Evolutionary conservation across 1,140 invertebrate species (phyloP).

Genomic region (Saccostrea echinata): DNA sequence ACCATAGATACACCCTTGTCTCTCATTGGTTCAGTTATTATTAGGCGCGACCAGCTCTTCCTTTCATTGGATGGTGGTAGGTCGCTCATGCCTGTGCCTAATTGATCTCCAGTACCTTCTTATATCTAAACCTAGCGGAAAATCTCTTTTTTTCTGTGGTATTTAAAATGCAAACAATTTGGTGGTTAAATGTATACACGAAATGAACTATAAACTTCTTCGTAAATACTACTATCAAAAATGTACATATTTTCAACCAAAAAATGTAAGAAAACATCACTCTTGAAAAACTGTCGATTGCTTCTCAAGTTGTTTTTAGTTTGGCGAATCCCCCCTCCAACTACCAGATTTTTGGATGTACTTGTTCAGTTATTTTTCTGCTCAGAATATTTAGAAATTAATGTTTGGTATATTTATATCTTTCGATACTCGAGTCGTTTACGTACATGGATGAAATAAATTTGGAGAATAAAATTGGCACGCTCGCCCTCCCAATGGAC

Average conservation of each 20-base stretch:
- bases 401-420: too few relatives aligned
- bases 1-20: conserved; percentile 6
- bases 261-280: not conserved
- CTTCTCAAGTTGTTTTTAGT: too few relatives aligned
- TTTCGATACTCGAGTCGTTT: too few relatives aligned
- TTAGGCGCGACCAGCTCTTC: not conserved
- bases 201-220: not conserved
- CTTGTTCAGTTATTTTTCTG: too few relatives aligned
- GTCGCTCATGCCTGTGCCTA: not conserved
- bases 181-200: not conserved
- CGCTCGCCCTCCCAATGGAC: too few relatives aligned
- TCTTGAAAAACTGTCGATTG: too few relatives aligned
- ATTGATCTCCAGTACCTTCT: not conserved
- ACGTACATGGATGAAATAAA: too few relatives aligned
- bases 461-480: too few relatives aligned
- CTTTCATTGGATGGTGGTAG: not conserved
- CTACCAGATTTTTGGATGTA: too few relatives aligned
- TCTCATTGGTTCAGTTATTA: not conserved
- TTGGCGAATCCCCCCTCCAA: too few relatives aligned
- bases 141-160: not conserved
- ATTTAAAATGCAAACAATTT: not conserved
- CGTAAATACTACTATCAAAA: not conserved
- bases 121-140: not conserved
- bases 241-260: not conserved
- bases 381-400: too few relatives aligned